Percentiles rank a stretch among this genome's conserved stretches.
Conservation (phyloP, 2,113 vertebrate genomes). For the Syngnathus scovelli region DNA sequence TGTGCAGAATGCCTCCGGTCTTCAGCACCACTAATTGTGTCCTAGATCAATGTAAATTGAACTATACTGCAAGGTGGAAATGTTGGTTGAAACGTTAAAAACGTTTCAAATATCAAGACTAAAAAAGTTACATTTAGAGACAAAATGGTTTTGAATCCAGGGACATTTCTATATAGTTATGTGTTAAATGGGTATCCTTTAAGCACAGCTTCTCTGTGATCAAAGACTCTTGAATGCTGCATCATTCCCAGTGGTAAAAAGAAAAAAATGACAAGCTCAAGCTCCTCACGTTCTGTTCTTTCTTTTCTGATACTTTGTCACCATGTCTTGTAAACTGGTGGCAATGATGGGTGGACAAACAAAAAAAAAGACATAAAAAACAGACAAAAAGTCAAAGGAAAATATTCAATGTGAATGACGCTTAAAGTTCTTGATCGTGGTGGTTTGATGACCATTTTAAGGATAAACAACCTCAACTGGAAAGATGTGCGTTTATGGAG, state of each 20-base stretch:
- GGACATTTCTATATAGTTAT: not conserved
- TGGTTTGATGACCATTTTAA: constrained; percentile 1
- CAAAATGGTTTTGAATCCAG: not conserved
- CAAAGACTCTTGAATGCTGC: constrained; percentile 47
- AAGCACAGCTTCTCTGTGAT: constrained; percentile 7
- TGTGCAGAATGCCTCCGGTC: not conserved
- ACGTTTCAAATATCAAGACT: not conserved
- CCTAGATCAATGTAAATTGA: not conserved
- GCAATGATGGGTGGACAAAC: constrained; percentile 44
- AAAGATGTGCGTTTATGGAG: not conserved
- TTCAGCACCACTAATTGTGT: not conserved
- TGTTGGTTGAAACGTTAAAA: not conserved
- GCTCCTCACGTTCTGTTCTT: constrained; percentile 94
- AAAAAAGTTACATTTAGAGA: not conserved
- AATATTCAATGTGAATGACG: not conserved
- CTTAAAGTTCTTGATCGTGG: not conserved
- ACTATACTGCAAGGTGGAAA: constrained; percentile 1
- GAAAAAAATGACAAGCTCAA: constrained; percentile 2
- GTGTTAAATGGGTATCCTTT: constrained; percentile 1
- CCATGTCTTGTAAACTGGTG: constrained; percentile 96
- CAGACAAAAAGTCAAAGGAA: constrained; percentile 22
- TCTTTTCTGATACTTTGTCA: constrained; percentile 98
- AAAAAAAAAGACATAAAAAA: constrained; percentile 15
- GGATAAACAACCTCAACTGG: not conserved
- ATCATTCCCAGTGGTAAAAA: constrained; percentile 53